Base-by-base conservation (phyloP, 2,888 invertebrate species). In the Tachina lurida region DNA sequence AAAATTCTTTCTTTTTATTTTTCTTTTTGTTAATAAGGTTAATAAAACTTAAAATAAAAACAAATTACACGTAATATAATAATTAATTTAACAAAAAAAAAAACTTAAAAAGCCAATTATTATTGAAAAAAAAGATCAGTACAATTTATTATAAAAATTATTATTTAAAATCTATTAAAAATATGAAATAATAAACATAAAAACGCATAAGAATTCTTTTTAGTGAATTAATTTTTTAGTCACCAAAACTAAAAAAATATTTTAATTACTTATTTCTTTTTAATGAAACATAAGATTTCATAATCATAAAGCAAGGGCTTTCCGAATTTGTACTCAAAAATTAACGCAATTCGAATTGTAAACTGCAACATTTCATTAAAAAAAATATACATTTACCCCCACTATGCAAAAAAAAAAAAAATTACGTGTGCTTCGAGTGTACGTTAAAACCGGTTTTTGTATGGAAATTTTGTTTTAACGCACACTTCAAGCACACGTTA, bases 31-130 rank as follows among this genome's bases (percentile, higher is more conserved):
- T 47, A 15, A 49, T 63, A 60, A 74, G 60, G 67, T 9, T 41
- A 65, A 47, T 68, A 60, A 76, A 81, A 77, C 77, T 84, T 84
- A 82, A 82, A 86, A 75, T 80, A 45, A 84, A 86, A 85, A 83
- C 79, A 79, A 83, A 86, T 77, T 86, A 80, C 68, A 83, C 76
- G 63, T 78, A 82, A 75, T 77, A 81, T 75, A 86, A 82, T 78
- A 82, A 85, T 75, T 49, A 78, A 73, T 60, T 75, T 86, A 83
- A 86, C 86, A 85, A 79, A 31, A 31, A 31, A 31, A 31, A 73
- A 79, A 79, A 67, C 73, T 83, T 86, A 68, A 41, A 39, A 78
- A 73, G 67, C 79, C 79, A 86, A 86, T 79, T 71, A 76, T 67
- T 41, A 73, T 54, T 39, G 56, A 47, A 71, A 83, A 68, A 81